phyloP scores from a whole-genome alignment of 2,113 vertebrate species.

The Syngnathoides biaculeatus region DNA sequence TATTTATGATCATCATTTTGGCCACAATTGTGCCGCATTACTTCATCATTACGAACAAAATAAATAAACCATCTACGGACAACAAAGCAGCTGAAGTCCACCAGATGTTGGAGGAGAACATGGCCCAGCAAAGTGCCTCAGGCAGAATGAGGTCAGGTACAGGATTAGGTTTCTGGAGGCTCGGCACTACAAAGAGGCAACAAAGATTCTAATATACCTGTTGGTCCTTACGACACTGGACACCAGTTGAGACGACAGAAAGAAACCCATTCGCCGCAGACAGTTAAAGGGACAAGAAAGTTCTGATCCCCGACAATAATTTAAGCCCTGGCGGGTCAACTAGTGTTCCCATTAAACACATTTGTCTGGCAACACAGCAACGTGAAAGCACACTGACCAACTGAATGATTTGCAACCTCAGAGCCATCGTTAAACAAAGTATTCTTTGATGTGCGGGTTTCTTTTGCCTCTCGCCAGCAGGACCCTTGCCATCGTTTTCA shows the following conservation, averaged over 20 bases:
- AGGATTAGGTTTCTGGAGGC: slow-evolving; percentile 72
- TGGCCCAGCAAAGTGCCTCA: slow-evolving; percentile 49
- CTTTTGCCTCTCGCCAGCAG: slow-evolving; percentile 32
- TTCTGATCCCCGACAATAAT: slow-evolving; percentile 25
- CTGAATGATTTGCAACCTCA: slow-evolving; percentile 51
- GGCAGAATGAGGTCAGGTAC: slow-evolving; percentile 76
- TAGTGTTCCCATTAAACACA: slow-evolving; percentile 31
- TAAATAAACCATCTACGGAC: slow-evolving; percentile 31
- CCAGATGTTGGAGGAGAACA: slow-evolving; percentile 69
- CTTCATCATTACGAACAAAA: no score
- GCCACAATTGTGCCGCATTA: no score
- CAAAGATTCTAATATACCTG: slow-evolving; percentile 75
- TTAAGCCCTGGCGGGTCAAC: slow-evolving; percentile 29
- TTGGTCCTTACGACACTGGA: slow-evolving; percentile 65
- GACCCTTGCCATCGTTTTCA: slow-evolving; percentile 35
- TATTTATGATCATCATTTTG: no score
- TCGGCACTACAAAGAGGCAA: slow-evolving; percentile 66
- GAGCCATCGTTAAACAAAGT: slow-evolving; percentile 31
- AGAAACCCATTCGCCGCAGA: slow-evolving; percentile 52
- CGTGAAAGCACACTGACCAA: slow-evolving; percentile 24
- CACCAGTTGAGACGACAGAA: slow-evolving; percentile 60
- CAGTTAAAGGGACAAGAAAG: slow-evolving; percentile 55
- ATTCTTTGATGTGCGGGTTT: slow-evolving; percentile 42
- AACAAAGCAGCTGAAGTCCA: slow-evolving; percentile 60
- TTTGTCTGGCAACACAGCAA: slow-evolving; percentile 42